phyloP scores from a whole-genome alignment of 2,797 vertebrate genomes.

The Antrozous pallidus region DNA sequence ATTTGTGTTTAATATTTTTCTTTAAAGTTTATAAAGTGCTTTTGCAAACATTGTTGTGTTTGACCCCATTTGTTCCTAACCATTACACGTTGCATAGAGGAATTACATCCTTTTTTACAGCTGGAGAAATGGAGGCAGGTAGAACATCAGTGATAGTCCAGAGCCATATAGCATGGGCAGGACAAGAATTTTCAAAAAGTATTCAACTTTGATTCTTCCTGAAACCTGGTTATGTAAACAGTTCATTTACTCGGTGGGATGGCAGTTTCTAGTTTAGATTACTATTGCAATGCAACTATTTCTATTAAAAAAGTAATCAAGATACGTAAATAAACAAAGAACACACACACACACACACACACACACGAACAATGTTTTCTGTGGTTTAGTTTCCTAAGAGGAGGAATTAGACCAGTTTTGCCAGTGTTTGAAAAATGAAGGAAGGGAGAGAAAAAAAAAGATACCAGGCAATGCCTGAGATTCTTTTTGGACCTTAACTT shows the following conservation, averaged over 20 bases:
- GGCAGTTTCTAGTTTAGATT: neutral
- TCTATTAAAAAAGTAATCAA: neutral
- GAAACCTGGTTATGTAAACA: neutral
- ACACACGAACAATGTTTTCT: neutral
- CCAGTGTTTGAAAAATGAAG: neutral
- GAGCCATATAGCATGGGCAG: neutral
- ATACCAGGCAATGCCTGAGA: neutral
- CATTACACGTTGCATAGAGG: neutral
- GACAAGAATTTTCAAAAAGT: neutral
- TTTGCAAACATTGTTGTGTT: slow-evolving; percentile 6
- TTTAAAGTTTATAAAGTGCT: neutral
- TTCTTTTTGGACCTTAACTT: neutral
- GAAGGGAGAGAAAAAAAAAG: neutral
- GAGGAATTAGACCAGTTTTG: neutral
- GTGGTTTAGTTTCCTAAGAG: neutral
- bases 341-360: neutral
- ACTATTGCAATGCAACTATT: neutral
- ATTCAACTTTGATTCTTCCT: neutral
- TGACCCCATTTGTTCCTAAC: neutral
- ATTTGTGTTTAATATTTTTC: neutral
- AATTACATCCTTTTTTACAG: neutral
- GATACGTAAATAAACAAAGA: neutral
- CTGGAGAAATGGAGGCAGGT: neutral
- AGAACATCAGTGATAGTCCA: neutral
- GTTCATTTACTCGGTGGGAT: neutral